These are phyloP conservation scores for Carassius auratus DNA, from an alignment of 2,113 vertebrate species.

Conservation along the genomic window DNA sequence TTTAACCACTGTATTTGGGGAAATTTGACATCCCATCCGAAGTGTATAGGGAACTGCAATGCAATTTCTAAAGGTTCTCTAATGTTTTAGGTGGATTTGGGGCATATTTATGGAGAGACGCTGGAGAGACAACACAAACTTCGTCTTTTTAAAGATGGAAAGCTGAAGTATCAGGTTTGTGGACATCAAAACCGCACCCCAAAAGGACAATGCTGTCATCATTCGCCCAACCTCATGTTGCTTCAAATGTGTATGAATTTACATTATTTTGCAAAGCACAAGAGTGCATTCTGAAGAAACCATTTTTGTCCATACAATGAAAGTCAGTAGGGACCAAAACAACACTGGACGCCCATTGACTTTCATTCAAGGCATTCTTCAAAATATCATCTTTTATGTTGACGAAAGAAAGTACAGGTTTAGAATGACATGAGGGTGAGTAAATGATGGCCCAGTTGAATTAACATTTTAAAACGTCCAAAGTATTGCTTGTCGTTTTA, in stretches of 20 bases:
- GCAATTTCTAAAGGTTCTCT: not conserved
- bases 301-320: not conserved
- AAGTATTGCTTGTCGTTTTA: not conserved
- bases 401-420: not conserved
- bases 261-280: no score
- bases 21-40: not conserved
- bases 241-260: no score
- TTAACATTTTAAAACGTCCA: not conserved
- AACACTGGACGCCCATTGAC: not conserved
- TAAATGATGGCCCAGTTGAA: not conserved
- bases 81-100: conserved; percentile 88
- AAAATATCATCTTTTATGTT: not conserved
- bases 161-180: conserved; percentile 85
- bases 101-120: conserved; percentile 88
- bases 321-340: not conserved
- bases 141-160: conserved; percentile 89
- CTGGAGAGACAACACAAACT: conserved; percentile 91
- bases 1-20: not conserved
- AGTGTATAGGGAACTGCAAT: not conserved
- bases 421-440: not conserved
- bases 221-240: not conserved
- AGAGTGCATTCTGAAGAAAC: no score
- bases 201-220: not conserved
- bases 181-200: not conserved
- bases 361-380: not conserved